phyloP scores from a whole-genome alignment of 1,140 invertebrate genomes.

The Drosophila varians region DNA sequence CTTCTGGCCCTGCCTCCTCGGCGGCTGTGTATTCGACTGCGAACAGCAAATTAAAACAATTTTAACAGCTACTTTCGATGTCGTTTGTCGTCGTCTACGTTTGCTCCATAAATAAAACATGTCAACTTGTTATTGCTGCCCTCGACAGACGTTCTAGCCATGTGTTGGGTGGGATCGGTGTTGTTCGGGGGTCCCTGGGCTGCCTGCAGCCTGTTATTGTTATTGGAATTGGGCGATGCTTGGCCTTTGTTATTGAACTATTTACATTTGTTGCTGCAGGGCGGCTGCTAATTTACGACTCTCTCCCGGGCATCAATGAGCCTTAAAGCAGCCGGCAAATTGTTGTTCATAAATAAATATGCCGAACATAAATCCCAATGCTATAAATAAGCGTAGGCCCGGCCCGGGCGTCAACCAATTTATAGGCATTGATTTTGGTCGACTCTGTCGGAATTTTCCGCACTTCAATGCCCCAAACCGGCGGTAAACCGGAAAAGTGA shows the following conservation, averaged over 20 bases:
- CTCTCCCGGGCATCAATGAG: slow-evolving; percentile 44
- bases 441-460: slow-evolving; percentile 2
- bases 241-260: slow-evolving; percentile 79
- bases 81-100: slow-evolving; percentile 68
- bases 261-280: slow-evolving; percentile 78
- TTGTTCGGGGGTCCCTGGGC: background rate
- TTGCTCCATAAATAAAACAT: slow-evolving; percentile 80
- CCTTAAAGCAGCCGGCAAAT: slow-evolving; percentile 75
- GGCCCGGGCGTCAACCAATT: slow-evolving; percentile 54
- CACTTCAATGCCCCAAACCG: background rate
- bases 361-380: slow-evolving; percentile 65
- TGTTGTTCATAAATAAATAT: slow-evolving; percentile 80
- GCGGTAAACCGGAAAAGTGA: slow-evolving; percentile 39
- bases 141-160: slow-evolving; percentile 51
- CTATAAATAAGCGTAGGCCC: slow-evolving; percentile 63
- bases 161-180: background rate
- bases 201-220: slow-evolving; percentile 54
- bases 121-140: slow-evolving; percentile 75
- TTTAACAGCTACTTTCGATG: slow-evolving; percentile 77
- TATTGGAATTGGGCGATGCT: slow-evolving; percentile 25
- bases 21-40: slow-evolving; percentile 40
- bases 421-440: slow-evolving; percentile 70
- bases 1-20: slow-evolving; percentile 11
- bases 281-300: slow-evolving; percentile 68
- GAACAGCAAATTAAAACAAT: slow-evolving; percentile 77